Percentiles rank a stretch among this genome's conserved stretches.
phyloP scores from a whole-genome alignment of 2,888 invertebrate species.

The Nymphalis polychloros region DNA sequence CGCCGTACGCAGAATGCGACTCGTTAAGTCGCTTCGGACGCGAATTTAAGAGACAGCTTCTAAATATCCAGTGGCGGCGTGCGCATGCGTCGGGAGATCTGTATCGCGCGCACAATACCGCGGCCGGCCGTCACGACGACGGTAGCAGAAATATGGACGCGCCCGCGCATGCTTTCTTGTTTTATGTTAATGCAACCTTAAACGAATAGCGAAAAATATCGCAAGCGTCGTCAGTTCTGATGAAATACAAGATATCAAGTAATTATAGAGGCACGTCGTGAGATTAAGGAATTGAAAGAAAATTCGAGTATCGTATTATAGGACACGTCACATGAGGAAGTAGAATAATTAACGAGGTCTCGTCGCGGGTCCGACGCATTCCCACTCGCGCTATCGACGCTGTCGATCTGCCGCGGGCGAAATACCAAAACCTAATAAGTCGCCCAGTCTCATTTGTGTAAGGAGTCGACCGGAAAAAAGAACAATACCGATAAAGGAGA shows the following conservation, averaged over 20 bases:
- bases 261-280: conserved; percentile 20
- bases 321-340: conserved; percentile 53
- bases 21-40: conserved; percentile 71
- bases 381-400: conserved; percentile 61
- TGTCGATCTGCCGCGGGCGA: conserved; percentile 70
- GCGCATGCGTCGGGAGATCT: conserved; percentile 74
- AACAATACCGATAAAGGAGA: conserved; percentile 76
- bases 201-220: conserved; percentile 68
- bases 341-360: conserved; percentile 67
- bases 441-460: conserved; percentile 78
- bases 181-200: conserved; percentile 78
- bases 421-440: conserved; percentile 79
- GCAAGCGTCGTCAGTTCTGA: conserved; percentile 56
- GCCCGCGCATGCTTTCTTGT: conserved; percentile 70
- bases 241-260: conserved; percentile 66
- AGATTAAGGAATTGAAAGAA: conserved; percentile 17
- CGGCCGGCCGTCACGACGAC: conserved; percentile 75
- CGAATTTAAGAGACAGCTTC: conserved; percentile 78
- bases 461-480: conserved; percentile 67
- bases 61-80: conserved; percentile 75
- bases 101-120: conserved; percentile 79
- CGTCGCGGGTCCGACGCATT: conserved; percentile 46
- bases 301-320: conserved; percentile 23
- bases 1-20: conserved; percentile 71
- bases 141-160: conserved; percentile 77